Conservation (phyloP, 2,888 invertebrate genomes). For the Melangyna quadrimaculata region DNA sequence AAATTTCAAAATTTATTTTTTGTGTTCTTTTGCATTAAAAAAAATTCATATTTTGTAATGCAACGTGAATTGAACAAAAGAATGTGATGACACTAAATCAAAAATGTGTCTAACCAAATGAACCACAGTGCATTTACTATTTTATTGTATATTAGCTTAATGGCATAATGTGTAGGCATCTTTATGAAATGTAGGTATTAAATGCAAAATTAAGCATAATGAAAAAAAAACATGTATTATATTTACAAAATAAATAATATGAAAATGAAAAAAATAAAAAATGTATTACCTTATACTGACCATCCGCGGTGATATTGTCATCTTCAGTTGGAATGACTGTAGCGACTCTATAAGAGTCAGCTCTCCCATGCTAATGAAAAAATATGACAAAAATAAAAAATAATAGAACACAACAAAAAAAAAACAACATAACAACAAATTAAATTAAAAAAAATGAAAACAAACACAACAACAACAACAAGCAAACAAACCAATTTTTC, state of each 20-base stretch:
- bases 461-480: constrained; percentile 56
- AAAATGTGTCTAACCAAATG: neutral
- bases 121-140: neutral
- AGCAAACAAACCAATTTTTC: constrained; percentile 37
- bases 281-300: constrained; percentile 90
- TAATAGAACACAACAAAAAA: constrained; percentile 60
- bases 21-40: too few relatives aligned
- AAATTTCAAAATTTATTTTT: too few relatives aligned
- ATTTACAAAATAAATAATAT: constrained; percentile 34
- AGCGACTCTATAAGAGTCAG: constrained; percentile 98
- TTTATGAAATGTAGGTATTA: constrained; percentile 4
- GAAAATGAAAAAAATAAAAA: constrained; percentile 51
- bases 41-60: too few relatives aligned
- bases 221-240: neutral
- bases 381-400: constrained; percentile 75
- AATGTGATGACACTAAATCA: too few relatives aligned
- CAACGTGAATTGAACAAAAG: too few relatives aligned
- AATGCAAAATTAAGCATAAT: neutral
- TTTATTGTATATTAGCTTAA: neutral
- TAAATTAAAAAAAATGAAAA: constrained; percentile 27
- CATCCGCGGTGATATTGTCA: constrained; percentile 97
- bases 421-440: constrained; percentile 43
- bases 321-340: constrained; percentile 95
- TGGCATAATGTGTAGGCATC: constrained; percentile 24
- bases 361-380: constrained; percentile 91